These are phyloP conservation scores for Reticulitermes speratus DNA, from an alignment of 1,140 invertebrate species.

Conservation along the genomic window DNA sequence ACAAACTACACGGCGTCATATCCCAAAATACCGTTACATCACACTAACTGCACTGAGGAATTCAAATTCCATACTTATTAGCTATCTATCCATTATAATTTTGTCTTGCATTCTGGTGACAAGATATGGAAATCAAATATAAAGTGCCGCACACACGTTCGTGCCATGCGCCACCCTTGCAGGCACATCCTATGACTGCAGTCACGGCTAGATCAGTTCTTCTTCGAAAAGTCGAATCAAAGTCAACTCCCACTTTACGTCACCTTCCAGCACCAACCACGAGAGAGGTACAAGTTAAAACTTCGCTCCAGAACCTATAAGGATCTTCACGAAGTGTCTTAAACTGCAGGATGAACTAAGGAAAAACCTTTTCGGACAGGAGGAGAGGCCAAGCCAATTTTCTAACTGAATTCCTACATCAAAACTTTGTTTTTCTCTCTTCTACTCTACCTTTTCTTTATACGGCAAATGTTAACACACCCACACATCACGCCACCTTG, in stretches of 20 bases:
- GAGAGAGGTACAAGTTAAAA: neutral
- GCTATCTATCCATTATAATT: no score
- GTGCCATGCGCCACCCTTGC: neutral
- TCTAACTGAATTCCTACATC: slow-evolving; percentile 12
- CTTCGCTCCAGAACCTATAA: neutral
- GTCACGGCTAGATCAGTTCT: neutral
- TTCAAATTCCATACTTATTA: no score
- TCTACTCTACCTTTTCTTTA: neutral
- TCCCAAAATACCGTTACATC: no score
- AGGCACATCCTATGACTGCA: neutral
- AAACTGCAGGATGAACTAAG: neutral
- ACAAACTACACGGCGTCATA: no score
- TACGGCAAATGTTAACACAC: neutral
- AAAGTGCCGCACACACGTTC: no score
- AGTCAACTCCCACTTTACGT: neutral
- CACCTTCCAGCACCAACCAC: neutral
- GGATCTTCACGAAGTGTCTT: neutral
- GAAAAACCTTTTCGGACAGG: neutral
- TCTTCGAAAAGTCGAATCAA: neutral
- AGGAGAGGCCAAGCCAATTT: neutral
- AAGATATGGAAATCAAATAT: no score
- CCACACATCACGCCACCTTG: neutral
- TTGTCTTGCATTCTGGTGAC: no score
- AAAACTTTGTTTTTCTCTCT: neutral
- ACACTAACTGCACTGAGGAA: no score